Percentiles rank a stretch among this genome's conserved stretches.
These are phyloP conservation scores for Percopsis omiscomaycus DNA, from an alignment of 2,797 vertebrate genomes.

Conservation along the genomic window DNA sequence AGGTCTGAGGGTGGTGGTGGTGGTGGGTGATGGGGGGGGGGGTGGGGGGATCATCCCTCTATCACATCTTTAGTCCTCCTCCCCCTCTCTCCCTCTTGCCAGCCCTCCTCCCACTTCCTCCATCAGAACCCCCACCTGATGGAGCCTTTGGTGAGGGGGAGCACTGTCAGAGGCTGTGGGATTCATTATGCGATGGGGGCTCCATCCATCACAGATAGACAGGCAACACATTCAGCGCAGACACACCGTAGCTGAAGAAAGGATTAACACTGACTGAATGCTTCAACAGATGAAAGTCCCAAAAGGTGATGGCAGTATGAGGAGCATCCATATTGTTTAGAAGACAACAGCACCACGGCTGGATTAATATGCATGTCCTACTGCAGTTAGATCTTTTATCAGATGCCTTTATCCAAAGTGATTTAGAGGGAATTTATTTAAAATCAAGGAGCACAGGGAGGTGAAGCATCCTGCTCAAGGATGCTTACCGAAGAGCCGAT, in stretches of 20 bases:
- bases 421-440: not conserved
- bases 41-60: constrained; percentile 45
- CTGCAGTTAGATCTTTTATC: no score
- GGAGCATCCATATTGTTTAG: not conserved
- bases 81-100: not conserved
- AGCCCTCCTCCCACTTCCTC: constrained; percentile 27
- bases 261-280: constrained; percentile 26
- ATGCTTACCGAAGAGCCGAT: no score
- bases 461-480: no score
- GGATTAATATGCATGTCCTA: no score
- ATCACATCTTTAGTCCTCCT: constrained; percentile 30
- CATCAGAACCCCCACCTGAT: constrained; percentile 48
- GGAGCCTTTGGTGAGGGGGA: constrained; percentile 47
- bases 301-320: not conserved
- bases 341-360: not conserved
- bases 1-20: no score
- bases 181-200: constrained; percentile 20
- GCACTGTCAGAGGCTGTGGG: constrained; percentile 40
- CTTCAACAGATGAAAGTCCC: constrained; percentile 1
- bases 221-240: constrained; percentile 5
- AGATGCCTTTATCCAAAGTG: no score
- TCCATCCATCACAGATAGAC: constrained; percentile 50
- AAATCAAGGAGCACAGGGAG: not conserved
- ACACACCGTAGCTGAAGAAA: constrained; percentile 10
- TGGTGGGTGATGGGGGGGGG: no score